phyloP scores from a whole-genome alignment of 2,113 vertebrate genomes.

The Phyllostomus hastatus region DNA sequence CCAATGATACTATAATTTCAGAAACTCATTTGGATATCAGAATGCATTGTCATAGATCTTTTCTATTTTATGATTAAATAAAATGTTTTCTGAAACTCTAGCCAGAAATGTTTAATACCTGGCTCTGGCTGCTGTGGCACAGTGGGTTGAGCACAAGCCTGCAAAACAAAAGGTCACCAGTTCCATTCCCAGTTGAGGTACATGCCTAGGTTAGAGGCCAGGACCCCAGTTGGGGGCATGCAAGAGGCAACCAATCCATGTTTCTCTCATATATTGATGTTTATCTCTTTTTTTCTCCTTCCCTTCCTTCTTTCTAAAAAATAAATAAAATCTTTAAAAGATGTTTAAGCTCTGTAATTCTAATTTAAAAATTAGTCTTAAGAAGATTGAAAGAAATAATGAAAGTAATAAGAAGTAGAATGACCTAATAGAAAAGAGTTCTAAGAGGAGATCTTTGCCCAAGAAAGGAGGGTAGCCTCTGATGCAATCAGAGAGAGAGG shows the following conservation, averaged over 20 bases:
- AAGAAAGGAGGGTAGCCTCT: not conserved
- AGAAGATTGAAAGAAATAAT: slow-evolving; percentile 8
- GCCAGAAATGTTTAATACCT: not conserved
- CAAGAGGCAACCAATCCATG: no score
- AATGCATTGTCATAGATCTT: not conserved
- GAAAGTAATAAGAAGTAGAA: slow-evolving; percentile 16
- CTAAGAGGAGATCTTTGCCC: not conserved
- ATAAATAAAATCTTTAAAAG: not conserved
- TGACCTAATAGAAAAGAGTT: not conserved
- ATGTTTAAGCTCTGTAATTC: slow-evolving; percentile 28
- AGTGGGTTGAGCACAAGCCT: no score
- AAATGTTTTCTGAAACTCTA: not conserved
- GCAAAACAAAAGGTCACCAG: no score
- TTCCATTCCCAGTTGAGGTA: no score
- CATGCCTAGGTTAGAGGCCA: no score
- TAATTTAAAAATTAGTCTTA: slow-evolving; percentile 30
- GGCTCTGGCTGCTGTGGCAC: no score
- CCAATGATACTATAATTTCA: not conserved
- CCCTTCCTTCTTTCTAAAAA: no score
- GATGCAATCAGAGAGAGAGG: not conserved
- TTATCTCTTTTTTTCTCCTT: no score
- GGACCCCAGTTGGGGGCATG: no score
- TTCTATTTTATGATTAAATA: not conserved
- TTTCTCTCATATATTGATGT: no score
- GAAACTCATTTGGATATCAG: slow-evolving; percentile 25